Percentiles rank a stretch among this genome's conserved stretches.
phyloP scores from a whole-genome alignment of 2,888 invertebrate species.

The Himalopsyche japonica region DNA sequence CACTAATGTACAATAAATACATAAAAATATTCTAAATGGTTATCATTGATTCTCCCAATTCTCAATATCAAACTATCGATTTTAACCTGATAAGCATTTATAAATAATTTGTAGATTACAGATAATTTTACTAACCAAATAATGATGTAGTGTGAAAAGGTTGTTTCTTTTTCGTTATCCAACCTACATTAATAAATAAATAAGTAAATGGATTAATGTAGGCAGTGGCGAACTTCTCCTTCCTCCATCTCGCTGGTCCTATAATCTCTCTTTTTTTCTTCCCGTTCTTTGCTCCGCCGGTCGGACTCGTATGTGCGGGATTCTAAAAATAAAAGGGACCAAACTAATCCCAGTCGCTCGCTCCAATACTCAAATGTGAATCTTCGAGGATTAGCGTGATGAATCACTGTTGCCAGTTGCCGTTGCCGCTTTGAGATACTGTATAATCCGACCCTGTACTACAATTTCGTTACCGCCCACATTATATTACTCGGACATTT shows the following conservation, averaged over 20 bases:
- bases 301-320: background rate
- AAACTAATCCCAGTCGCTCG: conserved; percentile 16
- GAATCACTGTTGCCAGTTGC: conserved; percentile 22
- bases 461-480: too few species aligned
- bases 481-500: too few species aligned
- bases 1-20: too few species aligned
- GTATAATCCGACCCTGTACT: background rate
- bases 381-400: conserved; percentile 35
- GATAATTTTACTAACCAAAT: too few species aligned
- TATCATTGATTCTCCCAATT: too few species aligned
- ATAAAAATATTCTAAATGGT: too few species aligned
- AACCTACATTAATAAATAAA: background rate
- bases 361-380: conserved; percentile 2
- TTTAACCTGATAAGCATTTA: too few species aligned
- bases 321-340: background rate
- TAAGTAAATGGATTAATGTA: background rate
- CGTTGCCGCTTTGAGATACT: background rate
- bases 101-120: too few species aligned
- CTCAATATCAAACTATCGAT: too few species aligned
- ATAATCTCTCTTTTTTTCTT: background rate
- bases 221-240: background rate
- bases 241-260: background rate
- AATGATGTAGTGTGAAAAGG: too few species aligned
- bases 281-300: background rate
- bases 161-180: too few species aligned